These are phyloP conservation scores for Stenotaenia linearis DNA, from an alignment of 2,888 invertebrate genomes.

Conservation along the genomic window DNA sequence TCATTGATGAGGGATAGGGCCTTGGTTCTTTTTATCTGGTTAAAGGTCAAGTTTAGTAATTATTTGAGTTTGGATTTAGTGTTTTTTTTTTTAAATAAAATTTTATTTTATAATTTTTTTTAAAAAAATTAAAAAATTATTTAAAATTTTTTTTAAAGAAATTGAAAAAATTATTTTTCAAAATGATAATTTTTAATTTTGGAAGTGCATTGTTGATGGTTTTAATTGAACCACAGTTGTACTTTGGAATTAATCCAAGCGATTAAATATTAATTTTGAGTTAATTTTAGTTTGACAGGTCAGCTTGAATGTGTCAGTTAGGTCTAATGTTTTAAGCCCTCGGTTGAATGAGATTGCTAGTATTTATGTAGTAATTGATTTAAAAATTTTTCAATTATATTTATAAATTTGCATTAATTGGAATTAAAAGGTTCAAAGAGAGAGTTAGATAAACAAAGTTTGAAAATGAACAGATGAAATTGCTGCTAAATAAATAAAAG, in stretches of 20 bases:
- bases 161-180: no score
- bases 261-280: constrained; percentile 10
- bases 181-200: no score
- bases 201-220: neutral
- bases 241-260: constrained; percentile 3
- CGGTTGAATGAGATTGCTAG: neutral
- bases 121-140: neutral
- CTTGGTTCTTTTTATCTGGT: neutral
- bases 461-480: no score
- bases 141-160: neutral
- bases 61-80: neutral
- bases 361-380: neutral
- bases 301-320: constrained; percentile 7
- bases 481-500: no score
- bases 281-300: constrained; percentile 16
- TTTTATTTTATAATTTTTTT: neutral
- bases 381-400: neutral
- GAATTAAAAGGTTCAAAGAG: neutral
- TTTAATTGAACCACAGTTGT: neutral
- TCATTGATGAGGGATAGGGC: neutral
- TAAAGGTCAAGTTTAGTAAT: neutral
- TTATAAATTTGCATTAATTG: neutral
- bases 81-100: neutral
- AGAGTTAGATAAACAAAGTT: neutral
- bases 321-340: constrained; percentile 12